Conservation (phyloP, 2,888 invertebrate species). For the Polietes domitor region DNA sequence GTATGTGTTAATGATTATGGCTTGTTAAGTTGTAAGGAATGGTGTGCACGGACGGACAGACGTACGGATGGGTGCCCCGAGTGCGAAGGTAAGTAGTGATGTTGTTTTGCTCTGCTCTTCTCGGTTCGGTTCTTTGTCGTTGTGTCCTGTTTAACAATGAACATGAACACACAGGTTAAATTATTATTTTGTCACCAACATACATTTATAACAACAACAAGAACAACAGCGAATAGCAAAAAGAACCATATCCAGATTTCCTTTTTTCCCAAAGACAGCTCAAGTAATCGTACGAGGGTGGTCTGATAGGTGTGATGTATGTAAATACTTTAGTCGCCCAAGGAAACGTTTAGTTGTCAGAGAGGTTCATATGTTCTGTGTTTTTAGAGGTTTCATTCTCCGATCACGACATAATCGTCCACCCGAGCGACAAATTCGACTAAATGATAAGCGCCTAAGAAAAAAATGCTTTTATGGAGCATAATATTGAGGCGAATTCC, state of each 20-base stretch:
- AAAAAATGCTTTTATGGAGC: too few species aligned
- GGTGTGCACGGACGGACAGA: constrained; percentile 3
- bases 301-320: too few species aligned
- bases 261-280: neutral
- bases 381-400: too few species aligned
- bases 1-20: constrained; percentile 63
- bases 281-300: neutral
- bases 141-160: constrained; percentile 42
- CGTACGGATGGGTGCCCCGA: neutral
- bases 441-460: too few species aligned
- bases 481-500: too few species aligned
- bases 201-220: constrained; percentile 50
- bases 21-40: constrained; percentile 55
- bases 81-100: neutral
- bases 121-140: neutral
- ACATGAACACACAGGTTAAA: constrained; percentile 56
- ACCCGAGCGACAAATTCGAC: too few species aligned
- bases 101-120: neutral
- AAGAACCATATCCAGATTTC: neutral
- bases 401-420: too few species aligned
- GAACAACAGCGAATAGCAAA: constrained; percentile 2
- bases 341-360: too few species aligned
- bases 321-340: too few species aligned
- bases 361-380: too few species aligned
- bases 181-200: constrained; percentile 63